These are phyloP conservation scores for Neoitamus cyanurus DNA, from an alignment of 2,888 invertebrate genomes.

Conservation along the genomic window DNA sequence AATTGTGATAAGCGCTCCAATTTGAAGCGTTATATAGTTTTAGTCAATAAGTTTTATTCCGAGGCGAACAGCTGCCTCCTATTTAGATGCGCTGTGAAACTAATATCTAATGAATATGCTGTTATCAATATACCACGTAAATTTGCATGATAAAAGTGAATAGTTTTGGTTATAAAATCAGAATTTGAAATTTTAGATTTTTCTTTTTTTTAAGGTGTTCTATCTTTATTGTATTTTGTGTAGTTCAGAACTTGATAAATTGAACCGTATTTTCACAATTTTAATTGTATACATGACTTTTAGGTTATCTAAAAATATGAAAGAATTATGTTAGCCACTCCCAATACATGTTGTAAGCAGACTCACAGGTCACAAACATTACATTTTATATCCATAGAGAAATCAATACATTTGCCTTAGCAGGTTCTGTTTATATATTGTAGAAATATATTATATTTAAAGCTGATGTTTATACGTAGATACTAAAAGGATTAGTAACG, in stretches of 20 bases:
- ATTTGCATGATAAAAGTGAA: neutral
- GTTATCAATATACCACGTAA: neutral
- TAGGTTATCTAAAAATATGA: neutral
- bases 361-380: neutral
- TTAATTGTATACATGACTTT: neutral
- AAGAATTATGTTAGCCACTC: too few species aligned
- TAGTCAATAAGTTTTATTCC: neutral
- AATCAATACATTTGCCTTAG: too few species aligned
- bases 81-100: conserved; percentile 18
- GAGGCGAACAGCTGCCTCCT: neutral
- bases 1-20: conserved; percentile 14
- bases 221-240: neutral
- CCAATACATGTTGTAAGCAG: neutral
- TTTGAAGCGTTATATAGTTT: neutral
- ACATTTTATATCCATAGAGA: neutral
- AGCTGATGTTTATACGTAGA: too few species aligned
- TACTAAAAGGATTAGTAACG: too few species aligned
- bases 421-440: too few species aligned
- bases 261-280: neutral
- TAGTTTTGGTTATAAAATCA: neutral
- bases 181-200: neutral
- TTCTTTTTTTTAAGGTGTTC: neutral
- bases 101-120: neutral
- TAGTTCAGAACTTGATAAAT: neutral
- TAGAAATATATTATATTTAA: too few species aligned